Conservation (phyloP, 2,113 vertebrate genomes). For the Promerops cafer region DNA sequence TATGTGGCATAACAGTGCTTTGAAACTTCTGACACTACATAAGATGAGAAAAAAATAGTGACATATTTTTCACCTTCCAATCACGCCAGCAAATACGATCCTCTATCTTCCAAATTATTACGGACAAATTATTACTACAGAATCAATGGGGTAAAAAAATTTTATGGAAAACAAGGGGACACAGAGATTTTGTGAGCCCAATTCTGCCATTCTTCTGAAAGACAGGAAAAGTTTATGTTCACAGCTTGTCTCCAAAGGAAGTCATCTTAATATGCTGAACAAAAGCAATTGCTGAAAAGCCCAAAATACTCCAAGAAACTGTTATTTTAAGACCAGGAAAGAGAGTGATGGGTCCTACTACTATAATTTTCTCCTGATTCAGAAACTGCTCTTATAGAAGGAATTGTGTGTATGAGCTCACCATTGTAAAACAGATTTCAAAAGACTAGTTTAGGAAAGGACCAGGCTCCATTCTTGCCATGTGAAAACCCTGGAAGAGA, state of each 20-base stretch:
- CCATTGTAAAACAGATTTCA: background rate
- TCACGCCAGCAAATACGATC: background rate
- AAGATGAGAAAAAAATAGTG: background rate
- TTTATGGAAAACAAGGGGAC: background rate
- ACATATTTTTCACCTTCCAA: background rate
- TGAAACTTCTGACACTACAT: background rate
- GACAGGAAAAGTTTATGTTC: background rate
- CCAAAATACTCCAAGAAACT: background rate
- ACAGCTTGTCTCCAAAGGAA: background rate
- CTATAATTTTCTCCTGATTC: background rate
- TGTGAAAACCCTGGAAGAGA: background rate
- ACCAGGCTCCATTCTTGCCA: background rate
- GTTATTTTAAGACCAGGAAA: background rate
- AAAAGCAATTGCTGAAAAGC: background rate
- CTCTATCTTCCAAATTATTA: background rate
- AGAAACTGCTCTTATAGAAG: background rate
- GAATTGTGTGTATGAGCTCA: background rate
- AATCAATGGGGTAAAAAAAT: background rate
- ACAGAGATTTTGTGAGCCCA: accelerated
- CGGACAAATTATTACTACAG: background rate
- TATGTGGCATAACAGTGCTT: background rate
- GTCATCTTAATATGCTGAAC: background rate
- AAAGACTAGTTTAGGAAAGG: background rate
- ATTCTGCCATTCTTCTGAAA: background rate
- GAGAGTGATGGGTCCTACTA: background rate